Conservation (phyloP, 2,888 invertebrate genomes). For the Sarcophaga carnaria region DNA sequence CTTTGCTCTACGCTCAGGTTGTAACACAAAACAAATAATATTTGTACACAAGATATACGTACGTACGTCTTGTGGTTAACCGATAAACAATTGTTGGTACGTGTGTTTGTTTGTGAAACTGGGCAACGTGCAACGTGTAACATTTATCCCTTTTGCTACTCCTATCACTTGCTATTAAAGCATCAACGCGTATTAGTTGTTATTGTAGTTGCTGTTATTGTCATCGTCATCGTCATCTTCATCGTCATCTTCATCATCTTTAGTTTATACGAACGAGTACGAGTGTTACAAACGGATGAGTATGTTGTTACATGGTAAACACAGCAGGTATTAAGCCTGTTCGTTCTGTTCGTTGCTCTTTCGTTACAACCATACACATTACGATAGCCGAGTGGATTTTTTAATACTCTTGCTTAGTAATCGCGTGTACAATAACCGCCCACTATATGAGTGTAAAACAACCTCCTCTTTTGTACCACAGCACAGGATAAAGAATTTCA, state of each 20-base stretch:
- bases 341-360: background rate
- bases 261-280: background rate
- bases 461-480: slow-evolving; percentile 53
- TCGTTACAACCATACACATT: slow-evolving; percentile 35
- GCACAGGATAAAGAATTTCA: slow-evolving; percentile 12
- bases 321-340: slow-evolving; percentile 64
- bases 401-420: slow-evolving; percentile 60
- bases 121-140: slow-evolving; percentile 36
- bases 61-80: slow-evolving; percentile 64
- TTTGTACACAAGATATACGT: background rate
- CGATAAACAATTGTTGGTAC: slow-evolving; percentile 65
- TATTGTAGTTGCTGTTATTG: slow-evolving; percentile 25
- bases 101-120: slow-evolving; percentile 36
- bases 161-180: slow-evolving; percentile 64
- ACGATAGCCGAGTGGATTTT: slow-evolving; percentile 59
- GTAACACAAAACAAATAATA: background rate
- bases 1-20: background rate
- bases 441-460: slow-evolving; percentile 70
- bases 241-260: slow-evolving; percentile 16
- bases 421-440: slow-evolving; percentile 72
- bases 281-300: slow-evolving; percentile 36
- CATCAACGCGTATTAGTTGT: slow-evolving; percentile 28
- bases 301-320: slow-evolving; percentile 56
- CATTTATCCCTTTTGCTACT: slow-evolving; percentile 48
- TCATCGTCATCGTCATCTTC: slow-evolving; percentile 37